Conservation (phyloP, 2,888 invertebrate genomes). For the Limnephilus lunatus region DNA sequence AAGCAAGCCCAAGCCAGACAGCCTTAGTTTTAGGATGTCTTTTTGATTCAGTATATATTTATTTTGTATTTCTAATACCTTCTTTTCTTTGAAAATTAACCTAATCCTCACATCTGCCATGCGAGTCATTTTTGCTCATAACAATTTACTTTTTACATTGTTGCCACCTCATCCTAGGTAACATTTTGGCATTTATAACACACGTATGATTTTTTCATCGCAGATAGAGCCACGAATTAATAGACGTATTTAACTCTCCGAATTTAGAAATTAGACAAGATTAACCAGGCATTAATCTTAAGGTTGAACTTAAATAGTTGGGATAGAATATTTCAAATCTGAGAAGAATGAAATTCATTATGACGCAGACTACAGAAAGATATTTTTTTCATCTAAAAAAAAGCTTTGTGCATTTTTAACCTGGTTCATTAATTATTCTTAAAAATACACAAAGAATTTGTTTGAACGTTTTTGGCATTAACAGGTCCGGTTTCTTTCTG, state of each 20-base stretch:
- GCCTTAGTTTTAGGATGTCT: too few species aligned
- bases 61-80: too few species aligned
- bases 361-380: background rate
- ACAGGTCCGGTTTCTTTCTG: background rate
- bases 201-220: background rate
- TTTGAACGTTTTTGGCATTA: background rate
- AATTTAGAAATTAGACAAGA: background rate
- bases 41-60: too few species aligned
- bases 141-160: too few species aligned
- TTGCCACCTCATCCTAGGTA: too few species aligned
- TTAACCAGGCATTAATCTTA: background rate
- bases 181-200: background rate
- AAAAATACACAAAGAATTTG: background rate
- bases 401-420: background rate
- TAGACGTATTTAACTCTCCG: background rate
- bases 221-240: background rate
- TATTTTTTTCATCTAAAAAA: background rate
- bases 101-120: too few species aligned
- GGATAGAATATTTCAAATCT: background rate
- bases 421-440: background rate
- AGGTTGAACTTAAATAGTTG: background rate
- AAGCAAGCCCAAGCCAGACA: too few species aligned
- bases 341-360: background rate
- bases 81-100: too few species aligned
- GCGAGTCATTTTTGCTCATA: too few species aligned